Evolutionary conservation across 30 jellyfish, hydroid and myxozoan genomes (phyloP), one percentile per base, ranked within the genome.

Genomic region (Clytia hemisphaerica): DNA sequence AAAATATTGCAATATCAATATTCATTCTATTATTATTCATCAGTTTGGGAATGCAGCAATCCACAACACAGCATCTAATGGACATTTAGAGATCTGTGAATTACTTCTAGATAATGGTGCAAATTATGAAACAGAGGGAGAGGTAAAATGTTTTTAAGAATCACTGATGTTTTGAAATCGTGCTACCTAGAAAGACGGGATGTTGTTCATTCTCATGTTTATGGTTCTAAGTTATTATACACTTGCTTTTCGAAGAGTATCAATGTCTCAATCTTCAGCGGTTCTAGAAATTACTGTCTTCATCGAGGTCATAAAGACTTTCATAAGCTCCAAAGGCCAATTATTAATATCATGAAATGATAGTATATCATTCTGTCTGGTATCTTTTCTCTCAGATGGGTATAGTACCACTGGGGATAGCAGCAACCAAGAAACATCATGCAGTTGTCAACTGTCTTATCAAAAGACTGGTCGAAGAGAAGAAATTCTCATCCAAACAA

Each of bases 401-500:
- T 29, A 74, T 57, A 80, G 84, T 77, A 40, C 92, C 95, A 4
- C 73, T 85, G 9, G 93, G 86, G 4, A 37, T 78, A 69, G 95
- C 95, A 19, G 93, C 93, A 24, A 70, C 73, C 73, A 87, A 87
- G 72, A 79, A 79, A 71, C 96, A 87, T 42, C 92, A 71, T 47
- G 96, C 96, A 6, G 77, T 87, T 37, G 96, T 87, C 44, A 78
- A 58, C 27, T 51, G 66, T 6, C 54, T 87, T 37, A 71, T 79
- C 46, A 67, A 71, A 57, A 42, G 58, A 31, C 45, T 87, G 38
- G 58, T 72, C 25, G 94, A 87, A 35, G 47, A 61, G 16, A 50
- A 87, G 45, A 78, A 72, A 61, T 53, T 79, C 37, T 38, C 79
- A 3, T 83, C 67, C 35, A 73, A 63, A 28, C 94, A 87, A 50